phyloP scores from a whole-genome alignment of 2,113 vertebrate genomes.

The Gymnobelideus leadbeateri region DNA sequence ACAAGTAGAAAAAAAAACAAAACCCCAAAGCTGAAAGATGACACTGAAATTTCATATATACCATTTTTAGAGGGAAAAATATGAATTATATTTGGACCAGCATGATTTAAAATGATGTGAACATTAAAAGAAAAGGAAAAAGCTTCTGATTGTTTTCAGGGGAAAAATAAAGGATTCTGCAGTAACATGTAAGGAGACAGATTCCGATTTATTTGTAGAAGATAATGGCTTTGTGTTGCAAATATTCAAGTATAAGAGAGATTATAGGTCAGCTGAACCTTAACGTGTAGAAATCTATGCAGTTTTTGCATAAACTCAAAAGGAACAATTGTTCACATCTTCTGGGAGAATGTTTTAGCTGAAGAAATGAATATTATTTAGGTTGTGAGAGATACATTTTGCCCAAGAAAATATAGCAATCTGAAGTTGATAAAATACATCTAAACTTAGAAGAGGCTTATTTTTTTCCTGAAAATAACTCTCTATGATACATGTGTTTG shows the following conservation, averaged over 20 bases:
- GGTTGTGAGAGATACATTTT: conserved; percentile 45
- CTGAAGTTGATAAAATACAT: conserved; percentile 29
- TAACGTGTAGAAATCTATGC: not conserved
- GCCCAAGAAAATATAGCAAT: conserved; percentile 34
- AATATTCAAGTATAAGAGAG: not conserved
- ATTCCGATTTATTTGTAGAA: not conserved
- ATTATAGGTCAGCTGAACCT: not conserved
- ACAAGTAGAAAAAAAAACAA: too few relatives aligned
- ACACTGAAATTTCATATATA: not conserved
- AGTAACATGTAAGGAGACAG: not conserved
- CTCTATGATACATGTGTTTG: not conserved
- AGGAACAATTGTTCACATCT: not conserved
- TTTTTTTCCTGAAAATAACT: not conserved
- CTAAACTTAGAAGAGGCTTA: not conserved
- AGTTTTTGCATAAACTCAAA: not conserved
- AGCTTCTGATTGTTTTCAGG: not conserved
- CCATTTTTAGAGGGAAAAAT: not conserved
- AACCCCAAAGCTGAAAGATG: too few relatives aligned
- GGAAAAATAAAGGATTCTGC: too few relatives aligned
- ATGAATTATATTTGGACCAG: not conserved
- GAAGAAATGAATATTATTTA: conserved; percentile 57
- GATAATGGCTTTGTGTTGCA: not conserved
- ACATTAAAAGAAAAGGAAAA: not conserved
- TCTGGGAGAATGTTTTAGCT: conserved; percentile 32
- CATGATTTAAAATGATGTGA: not conserved